A percentile compares a stretch with the other conserved stretches of the same genome.
Conservation (phyloP, 2,113 vertebrate genomes). For the Propithecus coquereli region DNA sequence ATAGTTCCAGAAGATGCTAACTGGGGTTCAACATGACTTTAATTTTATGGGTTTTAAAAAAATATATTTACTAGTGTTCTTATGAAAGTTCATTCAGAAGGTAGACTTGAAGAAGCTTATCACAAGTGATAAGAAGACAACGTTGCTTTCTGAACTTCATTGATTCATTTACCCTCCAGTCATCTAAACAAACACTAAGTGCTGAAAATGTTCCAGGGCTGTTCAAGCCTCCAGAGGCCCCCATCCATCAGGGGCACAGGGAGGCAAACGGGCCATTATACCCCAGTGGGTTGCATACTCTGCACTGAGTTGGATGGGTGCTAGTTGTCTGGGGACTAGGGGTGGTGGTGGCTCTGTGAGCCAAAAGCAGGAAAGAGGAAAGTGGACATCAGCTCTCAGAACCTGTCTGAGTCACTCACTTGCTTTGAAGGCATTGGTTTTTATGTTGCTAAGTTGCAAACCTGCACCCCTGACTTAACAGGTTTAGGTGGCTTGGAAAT, state of each 20-base stretch:
- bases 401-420: neutral
- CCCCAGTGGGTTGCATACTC: accelerated
- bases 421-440: neutral
- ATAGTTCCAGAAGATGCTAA: neutral
- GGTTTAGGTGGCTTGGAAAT: neutral
- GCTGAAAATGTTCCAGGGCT: neutral
- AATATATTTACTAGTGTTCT: neutral
- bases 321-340: too few relatives aligned
- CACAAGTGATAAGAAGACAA: neutral
- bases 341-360: neutral
- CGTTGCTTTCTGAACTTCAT: neutral
- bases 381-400: neutral
- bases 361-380: neutral
- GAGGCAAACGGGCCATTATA: neutral
- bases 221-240: neutral
- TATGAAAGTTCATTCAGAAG: neutral
- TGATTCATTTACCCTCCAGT: neutral
- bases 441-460: neutral
- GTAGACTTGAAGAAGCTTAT: neutral
- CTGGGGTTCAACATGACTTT: neutral
- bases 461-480: too few relatives aligned
- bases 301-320: accelerated
- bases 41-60: neutral
- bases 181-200: neutral
- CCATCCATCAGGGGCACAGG: neutral